Conservation (phyloP, 1,140 invertebrate genomes). For the Drosophila subobscura region DNA sequence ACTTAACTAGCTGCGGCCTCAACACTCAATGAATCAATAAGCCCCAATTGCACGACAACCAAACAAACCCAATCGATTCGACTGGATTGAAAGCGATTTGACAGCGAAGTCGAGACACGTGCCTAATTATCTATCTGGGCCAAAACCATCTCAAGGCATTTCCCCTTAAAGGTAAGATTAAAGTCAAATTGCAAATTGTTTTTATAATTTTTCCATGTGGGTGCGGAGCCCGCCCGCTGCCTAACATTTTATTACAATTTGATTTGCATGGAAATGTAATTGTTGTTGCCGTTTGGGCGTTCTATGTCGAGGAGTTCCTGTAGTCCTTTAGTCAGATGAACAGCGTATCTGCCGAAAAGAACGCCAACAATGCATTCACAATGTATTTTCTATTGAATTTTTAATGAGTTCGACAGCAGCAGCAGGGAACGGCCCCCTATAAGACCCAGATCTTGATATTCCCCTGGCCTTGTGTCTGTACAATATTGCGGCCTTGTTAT, state of each 20-base stretch:
- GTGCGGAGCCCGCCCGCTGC: conserved; percentile 2
- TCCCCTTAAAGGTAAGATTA: conserved; percentile 43
- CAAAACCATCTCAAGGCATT: conserved; percentile 10
- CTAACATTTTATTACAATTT: conserved; percentile 64
- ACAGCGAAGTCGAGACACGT: conserved; percentile 28
- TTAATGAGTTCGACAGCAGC: conserved; percentile 61
- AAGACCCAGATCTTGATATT: conserved; percentile 45
- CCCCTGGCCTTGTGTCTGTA: background rate
- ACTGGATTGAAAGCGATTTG: conserved; percentile 27
- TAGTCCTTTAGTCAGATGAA: background rate
- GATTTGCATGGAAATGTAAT: conserved; percentile 81
- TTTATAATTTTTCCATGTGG: conserved; percentile 60
- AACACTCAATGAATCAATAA: conserved; percentile 59
- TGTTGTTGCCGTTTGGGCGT: conserved; percentile 33
- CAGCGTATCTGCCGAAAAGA: conserved; percentile 19
- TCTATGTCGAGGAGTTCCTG: no score
- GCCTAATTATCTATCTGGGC: conserved; percentile 42
- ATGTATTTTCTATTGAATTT: conserved; percentile 80
- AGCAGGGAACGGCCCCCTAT: conserved; percentile 4
- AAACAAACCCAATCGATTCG: conserved; percentile 30
- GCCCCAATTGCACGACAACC: conserved; percentile 11
- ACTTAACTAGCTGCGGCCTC: conserved; percentile 45
- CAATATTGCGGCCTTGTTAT: conserved; percentile 31
- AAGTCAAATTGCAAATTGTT: conserved; percentile 67
- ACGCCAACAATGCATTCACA: conserved; percentile 50